Evolutionary conservation across 2,797 vertebrate genomes (phyloP).

Genomic region (Pseudochirops corinnae): DNA sequence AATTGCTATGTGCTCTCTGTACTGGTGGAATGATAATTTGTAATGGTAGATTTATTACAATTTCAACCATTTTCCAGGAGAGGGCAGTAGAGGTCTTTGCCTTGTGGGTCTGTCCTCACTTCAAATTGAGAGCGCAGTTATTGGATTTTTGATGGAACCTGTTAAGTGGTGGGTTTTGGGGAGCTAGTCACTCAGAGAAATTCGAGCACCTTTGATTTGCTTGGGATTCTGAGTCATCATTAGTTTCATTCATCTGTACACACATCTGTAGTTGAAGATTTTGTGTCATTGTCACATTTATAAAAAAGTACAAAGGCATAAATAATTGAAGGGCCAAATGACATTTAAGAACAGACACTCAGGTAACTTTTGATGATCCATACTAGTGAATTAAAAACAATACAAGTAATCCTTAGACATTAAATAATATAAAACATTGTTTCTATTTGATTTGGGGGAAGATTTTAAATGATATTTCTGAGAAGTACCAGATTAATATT

Average conservation of each 20-base stretch:
- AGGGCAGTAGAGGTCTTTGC: constrained; percentile 69
- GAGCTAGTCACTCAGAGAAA: neutral
- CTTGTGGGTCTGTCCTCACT: neutral
- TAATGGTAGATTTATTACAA: neutral
- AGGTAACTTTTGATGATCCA: neutral
- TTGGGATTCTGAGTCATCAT: neutral
- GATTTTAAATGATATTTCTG: neutral
- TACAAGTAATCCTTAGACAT: neutral
- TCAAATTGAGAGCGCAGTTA: neutral
- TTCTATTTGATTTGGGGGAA: neutral
- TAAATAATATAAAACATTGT: neutral
- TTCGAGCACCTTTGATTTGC: constrained; percentile 12
- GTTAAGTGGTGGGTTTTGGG: neutral
- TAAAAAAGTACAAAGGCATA: neutral
- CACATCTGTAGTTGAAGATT: constrained; percentile 21
- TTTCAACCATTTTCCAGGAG: constrained; percentile 12
- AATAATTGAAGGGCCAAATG: rapidly evolving
- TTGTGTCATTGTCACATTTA: neutral
- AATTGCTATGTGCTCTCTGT: rapidly evolving
- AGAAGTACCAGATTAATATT: neutral
- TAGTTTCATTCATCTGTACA: neutral
- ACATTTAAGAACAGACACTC: neutral
- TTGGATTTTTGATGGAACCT: neutral
- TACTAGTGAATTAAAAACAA: rapidly evolving
- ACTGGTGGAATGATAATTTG: neutral